Evolutionary conservation across 1,140 invertebrate genomes (phyloP).

Genomic region (Batillaria attramentaria): DNA sequence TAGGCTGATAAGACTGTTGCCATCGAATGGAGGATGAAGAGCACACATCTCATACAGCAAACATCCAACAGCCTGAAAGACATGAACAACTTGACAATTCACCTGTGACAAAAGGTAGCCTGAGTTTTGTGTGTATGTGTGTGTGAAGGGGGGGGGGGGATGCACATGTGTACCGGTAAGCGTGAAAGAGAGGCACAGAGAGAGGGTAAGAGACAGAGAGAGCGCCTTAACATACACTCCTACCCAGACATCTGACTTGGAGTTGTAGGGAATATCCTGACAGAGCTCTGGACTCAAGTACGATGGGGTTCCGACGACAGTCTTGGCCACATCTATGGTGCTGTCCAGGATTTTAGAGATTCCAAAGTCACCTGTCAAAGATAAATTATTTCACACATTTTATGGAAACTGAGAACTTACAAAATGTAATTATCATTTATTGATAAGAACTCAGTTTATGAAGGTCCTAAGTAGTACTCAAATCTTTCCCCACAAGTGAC

Average conservation of each 20-base stretch:
- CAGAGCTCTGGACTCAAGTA: constrained; percentile 70
- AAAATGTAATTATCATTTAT: no score
- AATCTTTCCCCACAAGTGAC: no score
- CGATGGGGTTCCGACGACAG: constrained; percentile 69
- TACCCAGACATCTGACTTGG: constrained; percentile 71
- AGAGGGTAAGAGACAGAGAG: neutral
- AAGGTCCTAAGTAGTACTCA: no score
- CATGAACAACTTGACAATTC: neutral
- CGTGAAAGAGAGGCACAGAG: neutral
- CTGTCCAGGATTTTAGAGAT: constrained; percentile 67
- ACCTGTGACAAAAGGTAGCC: no score
- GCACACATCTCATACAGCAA: constrained; percentile 68
- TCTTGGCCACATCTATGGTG: constrained; percentile 67
- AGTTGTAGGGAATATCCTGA: constrained; percentile 69
- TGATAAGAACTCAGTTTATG: no score
- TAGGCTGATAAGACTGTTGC: constrained; percentile 65
- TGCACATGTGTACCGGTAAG: neutral
- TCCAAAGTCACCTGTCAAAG: constrained; percentile 68
- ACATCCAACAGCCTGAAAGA: constrained; percentile 67
- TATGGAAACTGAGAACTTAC: no score
- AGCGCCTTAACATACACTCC: constrained; percentile 14
- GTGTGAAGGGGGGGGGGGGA: no score
- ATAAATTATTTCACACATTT: neutral
- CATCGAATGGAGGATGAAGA: constrained; percentile 67
- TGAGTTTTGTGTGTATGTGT: no score